Conservation (phyloP, 2,797 vertebrate genomes). For the Eulemur mongoz region DNA sequence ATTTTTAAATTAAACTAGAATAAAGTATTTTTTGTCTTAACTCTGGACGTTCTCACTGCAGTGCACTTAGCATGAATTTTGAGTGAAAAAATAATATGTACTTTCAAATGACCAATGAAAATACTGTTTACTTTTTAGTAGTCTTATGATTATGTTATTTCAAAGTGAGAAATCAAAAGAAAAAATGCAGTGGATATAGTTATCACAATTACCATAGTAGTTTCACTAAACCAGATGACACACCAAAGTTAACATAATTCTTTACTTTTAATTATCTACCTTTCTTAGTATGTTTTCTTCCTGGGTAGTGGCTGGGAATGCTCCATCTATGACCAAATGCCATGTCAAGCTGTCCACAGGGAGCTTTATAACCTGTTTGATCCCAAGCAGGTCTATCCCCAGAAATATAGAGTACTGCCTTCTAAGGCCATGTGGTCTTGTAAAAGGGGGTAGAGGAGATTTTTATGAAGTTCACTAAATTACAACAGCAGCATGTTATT, state of each 20-base stretch:
- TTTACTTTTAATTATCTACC: neutral
- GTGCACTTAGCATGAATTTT: neutral
- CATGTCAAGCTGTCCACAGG: neutral
- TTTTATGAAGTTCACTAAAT: neutral
- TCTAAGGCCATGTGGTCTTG: neutral
- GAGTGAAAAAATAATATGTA: neutral
- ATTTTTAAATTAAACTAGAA: neutral
- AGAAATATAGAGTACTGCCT: neutral
- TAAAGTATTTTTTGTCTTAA: neutral
- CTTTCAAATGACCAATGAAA: neutral
- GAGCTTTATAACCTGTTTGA: neutral
- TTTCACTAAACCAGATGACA: neutral
- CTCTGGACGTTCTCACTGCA: neutral
- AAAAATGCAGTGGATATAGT: neutral
- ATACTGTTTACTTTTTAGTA: neutral
- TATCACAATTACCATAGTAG: neutral
- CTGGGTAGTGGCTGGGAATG: neutral
- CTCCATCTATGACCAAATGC: neutral
- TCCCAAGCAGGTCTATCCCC: neutral
- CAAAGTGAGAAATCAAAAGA: neutral
- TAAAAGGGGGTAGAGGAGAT: neutral
- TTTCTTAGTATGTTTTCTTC: neutral
- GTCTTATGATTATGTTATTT: neutral
- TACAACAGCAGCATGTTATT: neutral
- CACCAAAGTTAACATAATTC: neutral